These are phyloP conservation scores for Ceyx melanurus DNA, from an alignment of 2,113 vertebrate species.

Conservation along the genomic window DNA sequence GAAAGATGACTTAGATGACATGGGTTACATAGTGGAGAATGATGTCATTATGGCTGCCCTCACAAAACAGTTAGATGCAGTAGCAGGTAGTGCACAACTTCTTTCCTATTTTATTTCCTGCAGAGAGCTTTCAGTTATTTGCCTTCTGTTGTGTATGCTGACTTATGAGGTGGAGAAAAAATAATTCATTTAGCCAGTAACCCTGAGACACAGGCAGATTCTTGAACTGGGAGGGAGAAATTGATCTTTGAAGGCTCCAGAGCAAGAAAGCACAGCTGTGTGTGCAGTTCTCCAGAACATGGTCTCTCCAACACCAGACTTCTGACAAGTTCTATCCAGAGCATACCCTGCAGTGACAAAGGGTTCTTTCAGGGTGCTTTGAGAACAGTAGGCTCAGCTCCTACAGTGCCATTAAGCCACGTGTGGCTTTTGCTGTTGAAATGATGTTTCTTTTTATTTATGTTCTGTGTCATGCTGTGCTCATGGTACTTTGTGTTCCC, in stretches of 20 bases:
- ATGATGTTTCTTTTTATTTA: background rate
- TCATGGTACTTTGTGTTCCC: slow-evolving; percentile 20
- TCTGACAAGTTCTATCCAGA: background rate
- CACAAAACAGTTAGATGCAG: slow-evolving; percentile 86
- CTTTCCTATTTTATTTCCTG: background rate
- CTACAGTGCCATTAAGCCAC: background rate
- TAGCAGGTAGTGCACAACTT: slow-evolving; percentile 80
- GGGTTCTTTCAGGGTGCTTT: background rate
- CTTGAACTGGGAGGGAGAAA: background rate
- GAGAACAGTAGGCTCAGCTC: background rate
- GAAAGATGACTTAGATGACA: slow-evolving; percentile 91
- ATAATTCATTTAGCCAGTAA: background rate
- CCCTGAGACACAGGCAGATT: background rate
- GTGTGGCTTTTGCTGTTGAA: background rate
- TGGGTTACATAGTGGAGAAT: slow-evolving; percentile 97
- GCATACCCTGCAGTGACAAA: background rate
- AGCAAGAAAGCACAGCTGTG: background rate
- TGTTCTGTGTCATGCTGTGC: slow-evolving; percentile 19
- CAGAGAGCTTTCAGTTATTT: background rate
- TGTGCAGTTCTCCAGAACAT: background rate
- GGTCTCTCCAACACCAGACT: background rate
- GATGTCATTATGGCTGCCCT: slow-evolving; percentile 90
- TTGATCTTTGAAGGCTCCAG: background rate
- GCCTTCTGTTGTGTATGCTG: background rate
- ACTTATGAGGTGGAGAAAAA: background rate